A percentile compares a stretch with the other conserved stretches of the same genome.
Conservation (phyloP, 2,797 vertebrate species). For the Enteromius thamalakanensis region DNA sequence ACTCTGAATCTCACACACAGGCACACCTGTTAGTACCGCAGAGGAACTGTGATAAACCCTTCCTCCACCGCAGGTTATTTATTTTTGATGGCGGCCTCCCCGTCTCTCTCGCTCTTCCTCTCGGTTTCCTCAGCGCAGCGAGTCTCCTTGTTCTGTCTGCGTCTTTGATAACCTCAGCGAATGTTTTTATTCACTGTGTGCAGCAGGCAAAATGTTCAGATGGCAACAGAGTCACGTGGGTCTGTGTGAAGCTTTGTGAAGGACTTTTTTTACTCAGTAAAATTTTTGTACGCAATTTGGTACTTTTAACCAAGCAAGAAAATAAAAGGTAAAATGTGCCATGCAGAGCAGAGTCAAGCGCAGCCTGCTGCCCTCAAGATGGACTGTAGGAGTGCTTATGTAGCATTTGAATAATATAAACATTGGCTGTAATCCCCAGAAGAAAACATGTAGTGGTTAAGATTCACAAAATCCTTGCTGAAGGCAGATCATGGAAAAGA, state of each 20-base stretch:
- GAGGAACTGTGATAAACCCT: constrained; percentile 69
- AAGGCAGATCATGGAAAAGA: constrained; percentile 25
- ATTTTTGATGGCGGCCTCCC: constrained; percentile 36
- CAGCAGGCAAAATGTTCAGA: constrained; percentile 32
- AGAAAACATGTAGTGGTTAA: constrained; percentile 64
- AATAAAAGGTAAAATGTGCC: background rate
- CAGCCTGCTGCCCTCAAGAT: constrained; percentile 9
- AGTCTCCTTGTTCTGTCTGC: constrained; percentile 30
- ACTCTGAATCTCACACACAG: background rate
- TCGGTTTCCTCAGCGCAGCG: constrained; percentile 10
- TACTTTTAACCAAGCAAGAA: background rate
- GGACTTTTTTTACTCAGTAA: background rate
- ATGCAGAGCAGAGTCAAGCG: background rate
- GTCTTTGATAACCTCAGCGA: constrained; percentile 41
- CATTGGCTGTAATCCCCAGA: constrained; percentile 74
- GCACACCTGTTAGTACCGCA: constrained; percentile 73
- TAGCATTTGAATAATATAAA: constrained; percentile 75
- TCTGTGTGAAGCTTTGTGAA: background rate
- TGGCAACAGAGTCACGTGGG: background rate
- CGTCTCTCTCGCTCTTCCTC: constrained; percentile 44
- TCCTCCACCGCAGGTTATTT: constrained; percentile 59
- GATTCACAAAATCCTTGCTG: constrained; percentile 41
- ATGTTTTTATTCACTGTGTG: constrained; percentile 27
- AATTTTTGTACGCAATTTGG: background rate
- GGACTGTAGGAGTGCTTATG: constrained; percentile 36